phyloP scores from a whole-genome alignment of 2,113 vertebrate species.

The Gymnarchus niloticus region DNA sequence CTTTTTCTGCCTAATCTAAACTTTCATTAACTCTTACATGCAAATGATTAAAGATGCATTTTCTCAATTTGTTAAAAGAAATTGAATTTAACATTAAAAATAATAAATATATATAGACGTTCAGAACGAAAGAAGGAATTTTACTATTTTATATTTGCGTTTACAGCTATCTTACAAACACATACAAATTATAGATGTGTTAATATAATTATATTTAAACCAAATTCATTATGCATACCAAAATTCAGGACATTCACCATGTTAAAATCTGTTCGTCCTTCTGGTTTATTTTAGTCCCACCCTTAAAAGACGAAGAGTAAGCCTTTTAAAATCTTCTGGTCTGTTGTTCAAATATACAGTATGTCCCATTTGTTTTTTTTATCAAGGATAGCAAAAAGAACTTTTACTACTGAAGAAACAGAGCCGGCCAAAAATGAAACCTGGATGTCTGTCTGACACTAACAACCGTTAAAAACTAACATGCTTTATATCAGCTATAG shows the following conservation, averaged over 20 bases:
- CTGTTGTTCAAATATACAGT: not conserved
- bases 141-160: not conserved
- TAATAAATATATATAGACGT: not conserved
- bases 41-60: not conserved
- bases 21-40: no score
- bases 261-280: not conserved
- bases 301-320: not conserved
- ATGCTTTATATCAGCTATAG: no score
- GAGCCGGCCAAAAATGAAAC: not conserved
- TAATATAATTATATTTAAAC: not conserved
- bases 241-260: not conserved
- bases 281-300: not conserved
- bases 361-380: not conserved
- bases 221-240: not conserved
- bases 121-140: not conserved
- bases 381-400: not conserved
- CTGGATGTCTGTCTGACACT: not conserved
- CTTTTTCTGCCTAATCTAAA: no score
- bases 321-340: not conserved
- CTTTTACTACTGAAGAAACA: not conserved
- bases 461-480: no score
- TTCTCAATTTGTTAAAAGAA: not conserved
- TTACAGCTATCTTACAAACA: not conserved
- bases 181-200: not conserved
- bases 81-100: not conserved